These are phyloP conservation scores for Anguilla obscura DNA, from an alignment of 2,797 vertebrate species.

Conservation along the genomic window DNA sequence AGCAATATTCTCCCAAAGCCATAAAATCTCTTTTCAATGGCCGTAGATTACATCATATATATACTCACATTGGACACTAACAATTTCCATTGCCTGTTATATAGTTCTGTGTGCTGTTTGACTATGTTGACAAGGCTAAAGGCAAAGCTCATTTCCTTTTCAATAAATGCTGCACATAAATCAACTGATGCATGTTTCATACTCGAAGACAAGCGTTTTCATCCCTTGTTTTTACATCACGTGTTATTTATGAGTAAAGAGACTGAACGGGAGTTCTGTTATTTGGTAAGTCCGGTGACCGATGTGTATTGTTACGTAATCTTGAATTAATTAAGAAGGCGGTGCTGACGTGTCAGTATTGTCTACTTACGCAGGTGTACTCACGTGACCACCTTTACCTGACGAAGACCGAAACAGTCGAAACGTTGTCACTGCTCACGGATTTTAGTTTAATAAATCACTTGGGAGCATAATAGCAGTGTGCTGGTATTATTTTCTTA, in stretches of 20 bases:
- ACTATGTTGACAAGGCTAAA: slow-evolving; percentile 20
- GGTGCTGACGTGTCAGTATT: too few relatives aligned
- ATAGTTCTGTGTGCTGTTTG: slow-evolving; percentile 14
- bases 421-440: too few relatives aligned
- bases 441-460: too few relatives aligned
- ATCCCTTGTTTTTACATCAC: slow-evolving; percentile 40
- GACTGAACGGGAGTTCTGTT: neutral
- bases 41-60: slow-evolving; percentile 32
- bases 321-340: too few relatives aligned
- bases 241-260: slow-evolving; percentile 22
- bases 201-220: slow-evolving; percentile 33
- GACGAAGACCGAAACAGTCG: too few relatives aligned
- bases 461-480: too few relatives aligned
- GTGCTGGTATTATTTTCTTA: too few relatives aligned
- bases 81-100: slow-evolving; percentile 39
- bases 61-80: slow-evolving; percentile 38
- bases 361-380: too few relatives aligned
- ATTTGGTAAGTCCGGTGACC: neutral
- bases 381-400: too few relatives aligned
- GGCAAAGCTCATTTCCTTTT: slow-evolving; percentile 41
- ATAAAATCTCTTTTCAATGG: slow-evolving; percentile 43
- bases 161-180: slow-evolving; percentile 38
- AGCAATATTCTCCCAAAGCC: slow-evolving; percentile 33
- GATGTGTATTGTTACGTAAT: too few relatives aligned
- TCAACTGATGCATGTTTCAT: slow-evolving; percentile 39